Base-by-base conservation (phyloP, 2,797 vertebrate genomes). In the Falco rusticolus region DNA sequence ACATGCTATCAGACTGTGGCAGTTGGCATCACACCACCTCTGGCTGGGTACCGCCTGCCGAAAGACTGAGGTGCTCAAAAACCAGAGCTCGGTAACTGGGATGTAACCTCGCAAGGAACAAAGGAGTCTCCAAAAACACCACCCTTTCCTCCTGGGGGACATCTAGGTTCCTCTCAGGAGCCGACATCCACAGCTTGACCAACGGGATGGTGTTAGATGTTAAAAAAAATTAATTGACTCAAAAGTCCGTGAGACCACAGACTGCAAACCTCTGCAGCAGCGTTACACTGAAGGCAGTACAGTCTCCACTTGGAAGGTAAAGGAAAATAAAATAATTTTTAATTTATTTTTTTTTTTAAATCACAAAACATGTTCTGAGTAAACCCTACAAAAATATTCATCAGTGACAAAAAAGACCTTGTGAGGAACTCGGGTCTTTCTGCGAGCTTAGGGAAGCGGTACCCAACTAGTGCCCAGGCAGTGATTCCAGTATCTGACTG, bases 191-290 rank as follows among this genome's bases (percentile, higher is more conserved):
- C 14, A 0, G 14, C n/a, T 39, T 6, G 17, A 61, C 29, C 11
- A 48, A 18, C 0, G 0, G 21, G 9, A 41, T 19, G 12, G 48
- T 5, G 29, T 7, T 26, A 6, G 45, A 18, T 4, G 1, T 61
- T 11, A 16, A 39, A 34, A 34, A 31, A 7, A 74, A n/a, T 33
- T 41, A 56, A 4, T 6, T 15, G 24, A 39, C 16, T 48, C 26
- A 48, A 16, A 31, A 16, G 43, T 3, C 13, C 50, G 18, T 3
- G 5, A 26, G 64, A 63, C 5, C 41, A 37, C 18, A 16, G 31
- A 16, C 22, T 3, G 6, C 11, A 53, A 43, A 29, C 19, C 22
- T 33, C 61, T 10, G 53, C 33, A 16, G 12, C 3, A 16, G 45
- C 2, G 25, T 14, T 16, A 12, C 1, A 4, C 12, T 16, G 17